Evolutionary conservation across 2,888 invertebrate species (phyloP).

Genomic region (Monoplex corrugatus): DNA sequence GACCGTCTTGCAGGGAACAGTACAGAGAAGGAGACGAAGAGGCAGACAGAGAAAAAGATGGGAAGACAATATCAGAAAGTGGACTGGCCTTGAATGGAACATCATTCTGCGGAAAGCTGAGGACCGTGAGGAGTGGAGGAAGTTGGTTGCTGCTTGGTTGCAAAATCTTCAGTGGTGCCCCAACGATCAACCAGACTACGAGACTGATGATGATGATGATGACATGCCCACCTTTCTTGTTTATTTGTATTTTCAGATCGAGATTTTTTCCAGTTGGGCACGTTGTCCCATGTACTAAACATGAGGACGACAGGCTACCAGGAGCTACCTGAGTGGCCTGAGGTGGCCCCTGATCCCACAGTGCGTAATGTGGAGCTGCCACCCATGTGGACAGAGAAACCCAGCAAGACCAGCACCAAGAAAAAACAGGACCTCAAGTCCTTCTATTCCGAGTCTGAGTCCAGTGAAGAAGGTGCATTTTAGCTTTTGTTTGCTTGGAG

Average conservation of each 20-base stretch:
- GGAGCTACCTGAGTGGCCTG: constrained; percentile 92
- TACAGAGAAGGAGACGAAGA: too few relatives aligned
- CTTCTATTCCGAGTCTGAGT: constrained; percentile 86
- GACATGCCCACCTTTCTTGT: too few relatives aligned
- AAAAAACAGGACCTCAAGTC: constrained; percentile 82
- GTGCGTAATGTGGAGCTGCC: constrained; percentile 87
- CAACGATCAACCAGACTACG: too few relatives aligned
- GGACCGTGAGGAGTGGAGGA: too few relatives aligned
- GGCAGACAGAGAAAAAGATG: too few relatives aligned
- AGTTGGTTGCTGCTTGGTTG: too few relatives aligned
- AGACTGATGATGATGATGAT: too few relatives aligned
- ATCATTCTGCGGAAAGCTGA: too few relatives aligned
- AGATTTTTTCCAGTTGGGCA: constrained; percentile 95
- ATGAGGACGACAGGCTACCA: constrained; percentile 92
- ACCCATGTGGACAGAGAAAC: constrained; percentile 72
- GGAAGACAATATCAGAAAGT: too few relatives aligned
- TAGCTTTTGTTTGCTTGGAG: background rate
- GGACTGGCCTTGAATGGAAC: too few relatives aligned
- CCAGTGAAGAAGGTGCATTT: constrained; percentile 62
- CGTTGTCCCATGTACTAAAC: constrained; percentile 96
- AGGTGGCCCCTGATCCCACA: constrained; percentile 87
- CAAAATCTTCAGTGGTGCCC: too few relatives aligned
- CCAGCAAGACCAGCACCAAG: constrained; percentile 64
- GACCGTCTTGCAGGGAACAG: too few relatives aligned
- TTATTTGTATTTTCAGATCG: constrained; percentile 87